A percentile compares a stretch with the other conserved stretches of the same genome.
phyloP scores from a whole-genome alignment of 1,140 invertebrate species.

The Asobara japonica region DNA sequence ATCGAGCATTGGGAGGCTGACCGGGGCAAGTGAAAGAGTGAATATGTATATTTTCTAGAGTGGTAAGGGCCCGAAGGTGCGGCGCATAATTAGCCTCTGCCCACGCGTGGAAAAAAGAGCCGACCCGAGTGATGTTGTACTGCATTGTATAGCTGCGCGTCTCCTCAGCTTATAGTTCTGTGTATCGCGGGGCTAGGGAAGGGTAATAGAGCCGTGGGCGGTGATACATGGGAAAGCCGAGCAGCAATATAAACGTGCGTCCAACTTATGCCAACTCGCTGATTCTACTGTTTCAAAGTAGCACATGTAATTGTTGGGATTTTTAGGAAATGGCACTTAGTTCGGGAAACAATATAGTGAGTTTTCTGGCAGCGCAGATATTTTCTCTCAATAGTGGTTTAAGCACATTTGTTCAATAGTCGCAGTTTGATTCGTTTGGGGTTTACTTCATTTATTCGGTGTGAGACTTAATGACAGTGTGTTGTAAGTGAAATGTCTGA shows the following conservation, averaged over 20 bases:
- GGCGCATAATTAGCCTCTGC: constrained; percentile 42
- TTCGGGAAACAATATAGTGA: no score
- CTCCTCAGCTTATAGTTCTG: constrained; percentile 12
- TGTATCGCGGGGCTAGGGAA: neutral
- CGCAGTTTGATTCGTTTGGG: no score
- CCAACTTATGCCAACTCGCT: constrained; percentile 3
- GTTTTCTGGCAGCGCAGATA: no score
- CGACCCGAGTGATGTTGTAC: constrained; percentile 3
- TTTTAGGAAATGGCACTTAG: no score
- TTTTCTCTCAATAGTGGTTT: no score
- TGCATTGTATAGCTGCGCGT: constrained; percentile 18
- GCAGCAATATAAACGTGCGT: constrained; percentile 19
- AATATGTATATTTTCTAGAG: constrained; percentile 17
- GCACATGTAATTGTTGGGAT: neutral
- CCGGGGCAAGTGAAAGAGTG: constrained; percentile 6
- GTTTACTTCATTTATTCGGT: no score
- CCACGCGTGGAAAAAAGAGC: constrained; percentile 32
- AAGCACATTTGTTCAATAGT: no score
- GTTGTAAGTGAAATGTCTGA: no score
- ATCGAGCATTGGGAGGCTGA: neutral
- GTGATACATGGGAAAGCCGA: constrained; percentile 33
- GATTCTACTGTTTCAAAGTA: constrained; percentile 12
- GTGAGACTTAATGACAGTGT: no score
- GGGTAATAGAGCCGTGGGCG: constrained; percentile 32
- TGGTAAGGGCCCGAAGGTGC: constrained; percentile 35